Percentiles rank a stretch among this genome's conserved stretches.
Evolutionary conservation across 2,113 vertebrate species (phyloP).

Genomic region (Parus major): DNA sequence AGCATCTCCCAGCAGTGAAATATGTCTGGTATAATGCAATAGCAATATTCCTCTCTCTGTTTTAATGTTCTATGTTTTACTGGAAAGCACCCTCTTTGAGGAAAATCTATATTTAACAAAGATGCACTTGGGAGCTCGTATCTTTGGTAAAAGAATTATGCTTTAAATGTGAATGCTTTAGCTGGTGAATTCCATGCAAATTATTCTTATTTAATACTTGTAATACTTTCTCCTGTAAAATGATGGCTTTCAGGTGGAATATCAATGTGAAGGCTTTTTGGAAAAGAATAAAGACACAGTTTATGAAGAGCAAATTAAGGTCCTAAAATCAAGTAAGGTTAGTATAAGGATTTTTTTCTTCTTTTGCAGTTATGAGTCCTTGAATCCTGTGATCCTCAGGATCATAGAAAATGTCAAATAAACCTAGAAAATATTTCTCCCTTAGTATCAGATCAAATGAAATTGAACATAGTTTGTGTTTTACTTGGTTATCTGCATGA

Average conservation of each 20-base stretch:
- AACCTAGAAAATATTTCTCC: neutral
- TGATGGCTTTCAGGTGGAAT: slow-evolving; percentile 87
- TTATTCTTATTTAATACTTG: neutral
- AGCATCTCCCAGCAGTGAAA: neutral
- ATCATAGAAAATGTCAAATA: neutral
- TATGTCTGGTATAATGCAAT: neutral
- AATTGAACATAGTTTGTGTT: neutral
- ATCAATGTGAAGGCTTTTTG: slow-evolving; percentile 97
- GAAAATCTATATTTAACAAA: neutral
- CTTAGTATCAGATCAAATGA: neutral
- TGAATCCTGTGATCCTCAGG: neutral
- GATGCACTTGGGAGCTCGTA: neutral
- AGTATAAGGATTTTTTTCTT: slow-evolving; percentile 1
- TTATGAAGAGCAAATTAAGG: slow-evolving; percentile 96
- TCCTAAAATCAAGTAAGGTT: slow-evolving; percentile 97
- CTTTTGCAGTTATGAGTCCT: neutral
- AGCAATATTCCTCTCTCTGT: neutral
- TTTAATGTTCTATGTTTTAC: neutral
- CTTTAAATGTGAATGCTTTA: neutral
- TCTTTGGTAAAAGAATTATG: neutral
- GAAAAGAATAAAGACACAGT: slow-evolving; percentile 99
- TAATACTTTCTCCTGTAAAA: neutral
- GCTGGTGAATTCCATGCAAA: neutral
- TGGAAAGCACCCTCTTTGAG: neutral
- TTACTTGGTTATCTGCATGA: neutral